Evolutionary conservation across 2,888 invertebrate genomes (phyloP).

Genomic region (Fissipunctia ypsillon): DNA sequence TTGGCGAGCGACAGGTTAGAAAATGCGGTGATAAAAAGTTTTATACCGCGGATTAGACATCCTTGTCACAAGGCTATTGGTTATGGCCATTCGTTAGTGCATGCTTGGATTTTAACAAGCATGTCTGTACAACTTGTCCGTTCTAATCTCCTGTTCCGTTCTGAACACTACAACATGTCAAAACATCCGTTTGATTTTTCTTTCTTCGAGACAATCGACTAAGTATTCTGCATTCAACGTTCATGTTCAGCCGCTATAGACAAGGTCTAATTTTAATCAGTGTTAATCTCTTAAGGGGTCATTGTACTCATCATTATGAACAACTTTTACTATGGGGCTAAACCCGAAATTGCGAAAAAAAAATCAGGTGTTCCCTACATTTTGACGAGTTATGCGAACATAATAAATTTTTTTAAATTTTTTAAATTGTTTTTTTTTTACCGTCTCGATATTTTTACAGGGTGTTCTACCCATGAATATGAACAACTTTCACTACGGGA

Average conservation of each 20-base stretch:
- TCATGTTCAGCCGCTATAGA: neutral
- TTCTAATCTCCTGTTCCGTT: slow-evolving; percentile 59
- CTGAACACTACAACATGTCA: slow-evolving; percentile 44
- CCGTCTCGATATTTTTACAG: too few relatives aligned
- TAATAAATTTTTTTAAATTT: too few relatives aligned
- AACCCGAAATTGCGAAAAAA: too few relatives aligned
- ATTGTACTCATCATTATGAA: too few relatives aligned
- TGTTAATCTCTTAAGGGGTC: too few relatives aligned
- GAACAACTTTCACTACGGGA: too few relatives aligned
- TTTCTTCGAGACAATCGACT: slow-evolving; percentile 4
- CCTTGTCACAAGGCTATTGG: slow-evolving; percentile 59
- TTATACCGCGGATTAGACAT: slow-evolving; percentile 52
- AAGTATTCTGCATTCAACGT: neutral
- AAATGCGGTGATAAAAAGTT: slow-evolving; percentile 59
- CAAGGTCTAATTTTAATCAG: too few relatives aligned
- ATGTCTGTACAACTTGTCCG: slow-evolving; percentile 40
- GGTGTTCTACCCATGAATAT: too few relatives aligned
- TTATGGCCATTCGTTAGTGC: slow-evolving; percentile 53
- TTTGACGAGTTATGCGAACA: too few relatives aligned
- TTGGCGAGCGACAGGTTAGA: slow-evolving; percentile 52
- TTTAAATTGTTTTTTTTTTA: too few relatives aligned
- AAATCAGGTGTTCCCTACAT: too few relatives aligned
- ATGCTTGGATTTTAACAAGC: slow-evolving; percentile 51
- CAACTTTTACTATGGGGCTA: too few relatives aligned
- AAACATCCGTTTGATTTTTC: slow-evolving; percentile 54